Evolutionary conservation across 2,113 vertebrate species (phyloP), one percentile per base, ranked within the genome.

Genomic region (Epinephelus cyanopodus): DNA sequence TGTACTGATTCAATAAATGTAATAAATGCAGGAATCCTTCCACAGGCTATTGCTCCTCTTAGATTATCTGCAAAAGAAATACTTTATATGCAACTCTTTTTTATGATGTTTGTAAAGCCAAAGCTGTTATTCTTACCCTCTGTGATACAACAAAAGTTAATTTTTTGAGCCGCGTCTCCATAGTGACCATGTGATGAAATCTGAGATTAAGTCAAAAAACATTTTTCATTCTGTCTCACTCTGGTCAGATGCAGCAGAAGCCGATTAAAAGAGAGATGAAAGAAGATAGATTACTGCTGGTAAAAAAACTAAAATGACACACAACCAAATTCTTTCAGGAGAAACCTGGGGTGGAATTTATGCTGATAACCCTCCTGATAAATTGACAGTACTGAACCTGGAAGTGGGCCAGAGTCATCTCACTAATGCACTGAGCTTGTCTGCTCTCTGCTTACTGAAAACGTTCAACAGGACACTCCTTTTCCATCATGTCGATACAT

Each of bases 261-360:
- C 74, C 57, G 65, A 85, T 88, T 82, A 85, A 52, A 27, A 9
- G 10, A 53, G 52, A 83, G 76, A 85, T 89, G 62, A 89, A 90
- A 90, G 78, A 60, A 37, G 65, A 23, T 53, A 48, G 42, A 72
- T 75, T 29, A 64, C 61, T 42, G 52, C 25, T 2, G 6, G 63
- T 42, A 56, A 1, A 78, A 27, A 83, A 79, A 12, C 3, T 42
- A 56, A 53, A 70, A 50, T 52, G 72, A 78, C 76, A 58, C 47
- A 37, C 14, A 10, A 21, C 2, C n/a, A 10, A 21, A 57, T 66
- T 74, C 21, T 77, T 67, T 14, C 9, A 33, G 54, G 57, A 25
- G 53, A 78, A 60, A 65, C 15, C 54, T 61, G 53, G 25, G 29
- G 57, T 25, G 42, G 42, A 48, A 90, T 68, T 52, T 6, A 64